These are phyloP conservation scores for Tethea ocularis DNA, from an alignment of 2,888 invertebrate genomes.

Conservation along the genomic window DNA sequence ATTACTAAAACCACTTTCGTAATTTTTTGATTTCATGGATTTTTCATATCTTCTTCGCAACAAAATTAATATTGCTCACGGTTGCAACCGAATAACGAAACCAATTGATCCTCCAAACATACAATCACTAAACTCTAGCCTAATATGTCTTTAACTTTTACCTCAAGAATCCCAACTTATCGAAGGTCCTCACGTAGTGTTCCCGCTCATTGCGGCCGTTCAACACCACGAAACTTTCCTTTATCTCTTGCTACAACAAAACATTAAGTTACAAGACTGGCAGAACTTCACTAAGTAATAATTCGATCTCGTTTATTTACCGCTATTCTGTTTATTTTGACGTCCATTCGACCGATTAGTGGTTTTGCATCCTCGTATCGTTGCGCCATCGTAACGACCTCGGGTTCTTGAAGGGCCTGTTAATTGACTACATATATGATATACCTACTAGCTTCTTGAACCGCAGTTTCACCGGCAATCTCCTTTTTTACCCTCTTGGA, in stretches of 20 bases:
- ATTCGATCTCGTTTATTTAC: conserved; percentile 46
- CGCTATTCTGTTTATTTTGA: conserved; percentile 70
- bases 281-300: conserved; percentile 18
- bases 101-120: conserved; percentile 18
- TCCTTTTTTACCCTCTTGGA: too few species aligned
- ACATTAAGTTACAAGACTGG: conserved; percentile 24
- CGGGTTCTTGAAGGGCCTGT: conserved; percentile 55
- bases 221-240: conserved; percentile 72
- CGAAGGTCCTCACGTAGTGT: conserved; percentile 56
- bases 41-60: conserved; percentile 6
- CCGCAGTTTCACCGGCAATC: too few species aligned
- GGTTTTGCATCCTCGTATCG: conserved; percentile 66
- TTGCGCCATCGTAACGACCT: conserved; percentile 41
- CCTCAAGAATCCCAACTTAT: conserved; percentile 69
- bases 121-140: conserved; percentile 10
- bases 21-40: too few species aligned
- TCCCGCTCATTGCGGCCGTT: conserved; percentile 44
- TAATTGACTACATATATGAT: background rate
- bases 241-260: conserved; percentile 74
- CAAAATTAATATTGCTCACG: background rate
- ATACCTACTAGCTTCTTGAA: too few species aligned
- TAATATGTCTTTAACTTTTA: conserved; percentile 31
- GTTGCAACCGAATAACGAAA: conserved; percentile 4
- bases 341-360: conserved; percentile 58
- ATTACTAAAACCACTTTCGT: too few species aligned